phyloP scores from a whole-genome alignment of 2,113 vertebrate genomes.

The Ailuropoda melanoleuca region DNA sequence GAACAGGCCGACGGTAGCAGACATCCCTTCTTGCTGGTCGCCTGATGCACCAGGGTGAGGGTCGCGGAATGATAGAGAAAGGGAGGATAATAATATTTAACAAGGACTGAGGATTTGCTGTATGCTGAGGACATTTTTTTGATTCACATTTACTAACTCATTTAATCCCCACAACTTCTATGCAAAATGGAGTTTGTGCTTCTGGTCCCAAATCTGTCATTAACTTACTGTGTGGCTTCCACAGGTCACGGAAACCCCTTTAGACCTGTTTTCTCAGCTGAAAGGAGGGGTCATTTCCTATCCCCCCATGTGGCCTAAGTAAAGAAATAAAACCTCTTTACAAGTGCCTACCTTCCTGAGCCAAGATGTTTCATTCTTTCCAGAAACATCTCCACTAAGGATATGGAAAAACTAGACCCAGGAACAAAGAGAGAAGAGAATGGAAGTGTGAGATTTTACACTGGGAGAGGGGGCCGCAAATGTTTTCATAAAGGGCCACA shows the following conservation, averaged over 20 bases:
- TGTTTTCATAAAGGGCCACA: not conserved
- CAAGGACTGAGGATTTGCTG: not conserved
- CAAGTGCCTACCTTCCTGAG: not conserved
- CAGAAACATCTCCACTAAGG: not conserved
- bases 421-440: not conserved
- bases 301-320: not conserved
- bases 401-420: conserved; percentile 33
- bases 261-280: not conserved
- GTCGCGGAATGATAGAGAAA: not conserved
- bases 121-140: not conserved
- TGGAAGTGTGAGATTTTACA: not conserved
- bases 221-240: not conserved
- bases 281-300: not conserved
- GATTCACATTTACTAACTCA: not conserved
- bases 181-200: not conserved
- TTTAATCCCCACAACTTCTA: not conserved
- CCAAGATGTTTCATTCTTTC: not conserved
- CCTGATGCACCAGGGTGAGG: not conserved
- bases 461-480: not conserved
- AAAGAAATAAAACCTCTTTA: not conserved
- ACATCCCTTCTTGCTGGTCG: not conserved
- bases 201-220: not conserved
- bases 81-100: not conserved
- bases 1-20: not conserved
- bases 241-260: fast-evolving